Evolutionary conservation across 2,797 vertebrate species (phyloP).

Genomic region (Gymnothorax reevesii): DNA sequence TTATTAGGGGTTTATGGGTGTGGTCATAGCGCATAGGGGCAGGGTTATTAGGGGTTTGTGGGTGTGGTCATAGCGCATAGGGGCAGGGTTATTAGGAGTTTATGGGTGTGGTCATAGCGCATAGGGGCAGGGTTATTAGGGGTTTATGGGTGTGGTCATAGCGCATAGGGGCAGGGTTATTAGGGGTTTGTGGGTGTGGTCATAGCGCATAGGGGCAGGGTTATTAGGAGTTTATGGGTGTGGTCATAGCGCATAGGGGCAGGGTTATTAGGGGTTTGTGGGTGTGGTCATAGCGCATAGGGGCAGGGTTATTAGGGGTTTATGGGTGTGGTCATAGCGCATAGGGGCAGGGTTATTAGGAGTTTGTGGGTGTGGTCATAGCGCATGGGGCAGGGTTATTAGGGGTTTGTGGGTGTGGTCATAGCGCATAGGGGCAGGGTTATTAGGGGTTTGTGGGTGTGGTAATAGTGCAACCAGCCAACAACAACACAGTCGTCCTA

Average conservation of each 20-base stretch:
- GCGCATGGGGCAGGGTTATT: too few relatives aligned
- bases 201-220: background rate
- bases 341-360: background rate
- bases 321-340: background rate
- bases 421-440: background rate
- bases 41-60: background rate
- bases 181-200: background rate
- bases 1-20: background rate
- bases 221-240: background rate
- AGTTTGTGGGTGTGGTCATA: background rate
- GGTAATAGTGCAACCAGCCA: background rate
- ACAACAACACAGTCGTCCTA: slow-evolving; percentile 50
- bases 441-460: background rate
- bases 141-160: too few relatives aligned
- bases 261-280: background rate
- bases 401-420: background rate
- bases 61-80: too few relatives aligned
- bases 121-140: too few relatives aligned
- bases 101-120: background rate
- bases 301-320: background rate
- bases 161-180: background rate
- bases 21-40: background rate
- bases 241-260: background rate
- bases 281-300: background rate
- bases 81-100: too few relatives aligned